Base-by-base conservation (phyloP, 2,113 vertebrate species). In the Hiodon alosoides region DNA sequence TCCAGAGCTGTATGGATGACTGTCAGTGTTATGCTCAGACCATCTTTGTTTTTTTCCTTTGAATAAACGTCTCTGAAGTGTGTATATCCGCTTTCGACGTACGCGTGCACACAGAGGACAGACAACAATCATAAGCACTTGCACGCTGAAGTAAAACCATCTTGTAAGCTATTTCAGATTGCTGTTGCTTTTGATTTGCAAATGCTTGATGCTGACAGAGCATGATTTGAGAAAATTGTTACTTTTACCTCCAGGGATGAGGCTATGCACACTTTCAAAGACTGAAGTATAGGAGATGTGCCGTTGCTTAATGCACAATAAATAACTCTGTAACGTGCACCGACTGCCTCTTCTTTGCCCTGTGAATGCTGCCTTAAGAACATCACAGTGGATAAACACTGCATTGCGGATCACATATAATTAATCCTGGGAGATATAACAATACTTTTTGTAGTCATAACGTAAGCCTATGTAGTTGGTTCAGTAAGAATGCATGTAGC, bases 141-240 rank as follows among this genome's bases (percentile, higher is more conserved):
- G 71, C 69, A 78, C 78, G 47, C 75, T 81, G 76, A 76, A 71
- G 82, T 81, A 79, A 78, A 79, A 75, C 50, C 76, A 7, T 71
- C 78, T 67, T 3, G 77, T 82, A 78, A 69, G 74, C 79, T 73
- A 47, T 80, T 78, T 77, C 55, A 59, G 81, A 65, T 77, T 76
- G 82, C 83, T 80, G 84, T 79, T 81, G 78, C 80, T 79, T 86
- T 78, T 76, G 80, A 78, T 87, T 82, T 80, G 16, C 14, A 51
- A 64, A 69, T 68, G 69, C 76, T 71, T 55, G 75, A 72, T 75
- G 5, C 78, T 85, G 83, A 85, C 70, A 61, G 67, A 59, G 76
- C 71, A 69, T 82, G 84, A 84, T 84, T 77, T 80, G 75, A 65
- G 76, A 72, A 74, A 71, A 69, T 77, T 81, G 60, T 71, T 66